Evolutionary conservation across 35 echinoderm and acorn worm species (phyloP).

Genomic region (Ptychodera flava): DNA sequence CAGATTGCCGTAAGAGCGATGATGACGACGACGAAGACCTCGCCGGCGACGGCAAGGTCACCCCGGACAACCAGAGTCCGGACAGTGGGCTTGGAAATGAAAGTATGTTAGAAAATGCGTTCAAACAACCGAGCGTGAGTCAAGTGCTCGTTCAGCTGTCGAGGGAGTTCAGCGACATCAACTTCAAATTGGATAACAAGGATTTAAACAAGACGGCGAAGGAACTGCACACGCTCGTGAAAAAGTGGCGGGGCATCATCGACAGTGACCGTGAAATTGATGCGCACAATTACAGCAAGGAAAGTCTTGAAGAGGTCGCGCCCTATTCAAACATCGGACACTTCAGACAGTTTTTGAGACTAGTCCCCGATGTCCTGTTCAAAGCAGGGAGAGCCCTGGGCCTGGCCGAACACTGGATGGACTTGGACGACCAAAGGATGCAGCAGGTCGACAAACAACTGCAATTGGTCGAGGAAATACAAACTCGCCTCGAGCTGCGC

Average conservation of each 20-base stretch:
- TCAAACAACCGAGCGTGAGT: not conserved
- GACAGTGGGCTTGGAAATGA: not conserved
- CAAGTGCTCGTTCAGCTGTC: not conserved
- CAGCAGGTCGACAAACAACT: not conserved
- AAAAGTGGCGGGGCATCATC: not conserved
- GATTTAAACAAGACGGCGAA: not conserved
- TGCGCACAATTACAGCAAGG: not conserved
- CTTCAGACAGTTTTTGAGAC: not conserved
- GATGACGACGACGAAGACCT: not conserved
- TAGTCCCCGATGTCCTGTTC: not conserved
- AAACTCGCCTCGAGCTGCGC: not conserved
- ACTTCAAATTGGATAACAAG: not conserved
- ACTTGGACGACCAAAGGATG: not conserved
- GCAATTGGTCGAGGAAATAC: not conserved
- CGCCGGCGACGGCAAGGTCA: not conserved
- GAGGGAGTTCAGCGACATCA: not conserved
- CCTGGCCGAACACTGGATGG: not conserved
- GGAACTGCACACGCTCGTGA: not conserved
- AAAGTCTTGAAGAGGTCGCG: not conserved
- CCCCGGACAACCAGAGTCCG: not conserved
- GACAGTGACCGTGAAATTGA: not conserved
- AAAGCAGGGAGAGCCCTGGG: not conserved
- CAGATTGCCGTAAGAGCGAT: not conserved
- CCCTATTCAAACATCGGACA: not conserved
- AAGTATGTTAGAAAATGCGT: not conserved